phyloP scores from a whole-genome alignment of 2,113 vertebrate genomes.

The Neolamprologus brichardi region DNA sequence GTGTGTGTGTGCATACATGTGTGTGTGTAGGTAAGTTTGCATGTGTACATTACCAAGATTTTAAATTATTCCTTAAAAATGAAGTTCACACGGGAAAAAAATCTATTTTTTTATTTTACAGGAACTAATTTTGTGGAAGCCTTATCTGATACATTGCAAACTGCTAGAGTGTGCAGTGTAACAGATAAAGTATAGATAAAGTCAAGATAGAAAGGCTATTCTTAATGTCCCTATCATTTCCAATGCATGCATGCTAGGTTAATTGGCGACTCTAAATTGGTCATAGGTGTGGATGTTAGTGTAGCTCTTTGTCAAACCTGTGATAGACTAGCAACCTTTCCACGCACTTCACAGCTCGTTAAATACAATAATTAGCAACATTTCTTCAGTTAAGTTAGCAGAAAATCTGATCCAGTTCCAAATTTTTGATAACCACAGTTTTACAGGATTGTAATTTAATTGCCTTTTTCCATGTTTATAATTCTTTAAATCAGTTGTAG shows the following conservation, averaged over 20 bases:
- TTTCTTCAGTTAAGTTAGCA: neutral
- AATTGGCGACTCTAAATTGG: neutral
- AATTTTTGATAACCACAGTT: neutral
- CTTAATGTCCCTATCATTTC: neutral
- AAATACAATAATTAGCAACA: neutral
- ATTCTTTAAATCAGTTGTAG: neutral
- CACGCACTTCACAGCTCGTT: neutral
- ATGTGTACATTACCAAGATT: neutral
- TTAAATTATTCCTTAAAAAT: neutral
- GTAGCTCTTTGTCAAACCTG: neutral
- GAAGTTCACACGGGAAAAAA: neutral
- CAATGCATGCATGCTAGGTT: neutral
- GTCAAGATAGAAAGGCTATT: neutral
- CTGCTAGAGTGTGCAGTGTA: neutral
- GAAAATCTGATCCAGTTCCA: neutral
- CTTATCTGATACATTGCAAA: neutral
- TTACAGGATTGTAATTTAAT: neutral
- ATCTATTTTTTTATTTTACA: neutral
- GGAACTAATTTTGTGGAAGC: neutral
- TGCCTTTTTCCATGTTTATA: neutral
- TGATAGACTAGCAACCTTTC: neutral
- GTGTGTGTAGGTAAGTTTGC: neutral
- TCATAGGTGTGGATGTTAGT: neutral
- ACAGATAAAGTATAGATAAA: neutral
- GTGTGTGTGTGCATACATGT: neutral